Base-by-base conservation (phyloP, 2,888 invertebrate genomes). In the Caenorhabditis afra region DNA sequence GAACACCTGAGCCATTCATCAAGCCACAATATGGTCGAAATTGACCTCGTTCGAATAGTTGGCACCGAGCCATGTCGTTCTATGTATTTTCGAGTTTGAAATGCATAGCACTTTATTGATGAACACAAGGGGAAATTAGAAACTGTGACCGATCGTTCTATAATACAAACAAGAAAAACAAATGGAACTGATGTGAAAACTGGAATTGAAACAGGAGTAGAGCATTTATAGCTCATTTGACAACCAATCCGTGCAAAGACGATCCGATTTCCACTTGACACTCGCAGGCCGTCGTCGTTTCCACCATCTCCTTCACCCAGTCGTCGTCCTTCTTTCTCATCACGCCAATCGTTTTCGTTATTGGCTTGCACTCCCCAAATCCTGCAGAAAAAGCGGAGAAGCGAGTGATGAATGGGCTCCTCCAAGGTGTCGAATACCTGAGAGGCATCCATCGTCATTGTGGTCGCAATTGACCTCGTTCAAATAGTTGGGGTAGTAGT, bases 381-480 rank as follows among this genome's bases (percentile, higher is more conserved):
- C 82, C 85, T 84, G 35, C 7, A 82, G 52, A 64, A 77, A 62
- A 20, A 49, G 16, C 20, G 8, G 49, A 77, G 57, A 20, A 49
- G 16, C 20, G 8, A 20, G 49, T 49, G 49, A 22, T 7, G 29
- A 29, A 29, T 29, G 29, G 29, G 29, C 3, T 3, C 29, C 4
- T 3, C 29, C 29, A 3, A 39, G 64, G 57, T 64, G 73, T 64
- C 64, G 52, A 50, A 52, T 45, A 83, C 85, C 85, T 67, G 79
- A 75, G 47, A 85, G 70, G 62, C 85, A 85, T 47, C 73, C 75
- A 65, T 71, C 70, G 68, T 84, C 83, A 8, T 66, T 68, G 23
- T 53, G 49, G 64, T 83, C 82, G 62, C 85, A 85, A 64, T 64
- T 79, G 55, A 85, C 83, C 79, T 85, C 85, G 67, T 85, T 85